These are phyloP conservation scores for Rhinolophus ferrumequinum DNA, from an alignment of 2,113 vertebrate species.

Conservation along the genomic window DNA sequence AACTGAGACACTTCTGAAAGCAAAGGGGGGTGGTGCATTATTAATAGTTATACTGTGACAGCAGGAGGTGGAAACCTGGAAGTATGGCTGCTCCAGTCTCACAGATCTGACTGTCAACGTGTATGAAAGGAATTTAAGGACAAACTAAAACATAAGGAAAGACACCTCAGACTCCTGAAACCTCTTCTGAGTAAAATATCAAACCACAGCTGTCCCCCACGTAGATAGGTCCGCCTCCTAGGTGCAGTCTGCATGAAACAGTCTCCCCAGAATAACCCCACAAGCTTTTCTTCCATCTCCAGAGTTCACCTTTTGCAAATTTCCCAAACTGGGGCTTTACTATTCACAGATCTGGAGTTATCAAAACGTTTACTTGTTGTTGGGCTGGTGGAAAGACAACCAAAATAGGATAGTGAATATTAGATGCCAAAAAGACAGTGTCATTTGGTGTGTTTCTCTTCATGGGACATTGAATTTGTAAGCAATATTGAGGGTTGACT, in stretches of 20 bases:
- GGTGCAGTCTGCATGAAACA: background rate
- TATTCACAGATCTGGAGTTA: background rate
- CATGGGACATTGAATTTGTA: background rate
- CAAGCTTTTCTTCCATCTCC: background rate
- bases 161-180: background rate
- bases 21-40: accelerated
- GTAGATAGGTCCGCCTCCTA: no score
- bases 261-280: background rate
- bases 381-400: background rate
- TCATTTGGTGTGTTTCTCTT: background rate
- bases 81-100: background rate
- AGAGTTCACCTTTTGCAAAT: background rate
- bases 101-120: background rate
- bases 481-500: background rate
- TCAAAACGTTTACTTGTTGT: background rate
- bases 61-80: background rate
- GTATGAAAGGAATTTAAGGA: background rate
- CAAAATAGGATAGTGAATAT: background rate
- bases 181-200: background rate
- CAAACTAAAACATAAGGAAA: background rate
- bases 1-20: background rate
- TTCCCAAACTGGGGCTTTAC: background rate
- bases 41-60: background rate
- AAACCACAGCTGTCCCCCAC: background rate
- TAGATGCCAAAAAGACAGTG: background rate